These are phyloP conservation scores for Silurus glanis DNA, from an alignment of 2,113 vertebrate species.

Conservation along the genomic window DNA sequence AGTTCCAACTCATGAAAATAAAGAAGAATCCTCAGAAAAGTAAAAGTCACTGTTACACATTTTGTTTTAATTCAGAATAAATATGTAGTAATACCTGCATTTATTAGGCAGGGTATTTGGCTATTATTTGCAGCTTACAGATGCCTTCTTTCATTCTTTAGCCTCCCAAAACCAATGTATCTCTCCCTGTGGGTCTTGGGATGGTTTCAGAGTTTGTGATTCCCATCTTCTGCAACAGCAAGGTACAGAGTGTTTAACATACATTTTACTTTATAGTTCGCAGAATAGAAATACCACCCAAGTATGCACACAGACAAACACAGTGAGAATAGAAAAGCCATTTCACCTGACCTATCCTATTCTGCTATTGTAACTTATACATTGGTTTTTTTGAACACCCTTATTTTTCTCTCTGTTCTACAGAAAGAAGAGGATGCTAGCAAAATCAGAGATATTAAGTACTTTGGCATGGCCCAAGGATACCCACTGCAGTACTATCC, in stretches of 20 bases:
- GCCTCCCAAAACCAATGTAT: conserved; percentile 71
- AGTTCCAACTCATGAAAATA: conserved; percentile 49
- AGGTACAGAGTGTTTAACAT: conserved; percentile 70
- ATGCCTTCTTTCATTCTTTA: conserved; percentile 55
- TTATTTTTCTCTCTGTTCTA: neutral
- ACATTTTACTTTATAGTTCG: neutral
- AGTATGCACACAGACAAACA: neutral
- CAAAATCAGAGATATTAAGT: conserved; percentile 77
- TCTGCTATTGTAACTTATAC: neutral
- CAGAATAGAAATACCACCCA: neutral
- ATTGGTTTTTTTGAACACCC: neutral
- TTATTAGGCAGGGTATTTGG: neutral
- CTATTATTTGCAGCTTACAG: conserved; percentile 3
- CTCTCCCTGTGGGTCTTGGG: conserved; percentile 63
- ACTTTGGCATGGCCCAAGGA: conserved; percentile 78
- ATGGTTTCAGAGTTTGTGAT: conserved; percentile 66
- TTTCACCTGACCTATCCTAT: neutral
- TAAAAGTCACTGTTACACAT: neutral
- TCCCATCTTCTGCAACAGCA: conserved; percentile 82
- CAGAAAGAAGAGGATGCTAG: conserved; percentile 81
- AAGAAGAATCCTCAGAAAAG: neutral
- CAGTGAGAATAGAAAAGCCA: neutral
- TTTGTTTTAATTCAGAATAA: neutral
- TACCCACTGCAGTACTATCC: conserved; percentile 96
- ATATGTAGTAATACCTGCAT: neutral